These are phyloP conservation scores for Phaonia tiefii DNA, from an alignment of 2,888 invertebrate species.

Conservation along the genomic window DNA sequence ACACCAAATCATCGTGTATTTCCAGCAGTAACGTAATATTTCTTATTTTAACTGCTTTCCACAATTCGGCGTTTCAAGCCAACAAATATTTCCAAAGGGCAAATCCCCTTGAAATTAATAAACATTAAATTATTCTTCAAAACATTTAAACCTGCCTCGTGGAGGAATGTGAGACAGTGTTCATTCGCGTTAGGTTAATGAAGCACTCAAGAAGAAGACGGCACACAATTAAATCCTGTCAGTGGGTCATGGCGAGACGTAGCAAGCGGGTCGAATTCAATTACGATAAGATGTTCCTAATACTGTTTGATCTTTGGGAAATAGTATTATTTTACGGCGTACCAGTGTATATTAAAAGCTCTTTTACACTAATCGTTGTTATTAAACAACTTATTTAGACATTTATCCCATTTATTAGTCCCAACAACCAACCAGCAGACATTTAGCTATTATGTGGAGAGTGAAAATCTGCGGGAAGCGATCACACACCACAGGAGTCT, in stretches of 20 bases:
- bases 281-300: background rate
- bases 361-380: slow-evolving; percentile 69
- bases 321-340: too few species aligned
- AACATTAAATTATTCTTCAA: slow-evolving; percentile 11
- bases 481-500: slow-evolving; percentile 48
- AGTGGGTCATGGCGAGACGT: background rate
- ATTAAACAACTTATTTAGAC: slow-evolving; percentile 71
- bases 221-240: background rate
- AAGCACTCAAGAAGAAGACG: background rate
- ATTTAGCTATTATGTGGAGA: slow-evolving; percentile 47
- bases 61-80: slow-evolving; percentile 9
- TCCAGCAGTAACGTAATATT: slow-evolving; percentile 37
- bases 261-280: background rate
- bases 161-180: background rate
- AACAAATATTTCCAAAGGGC: slow-evolving; percentile 30
- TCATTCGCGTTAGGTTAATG: background rate
- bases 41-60: slow-evolving; percentile 22
- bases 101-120: slow-evolving; percentile 27
- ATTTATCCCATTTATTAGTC: slow-evolving; percentile 61
- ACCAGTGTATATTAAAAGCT: background rate
- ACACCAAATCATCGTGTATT: slow-evolving; percentile 51
- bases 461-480: slow-evolving; percentile 47
- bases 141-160: background rate
- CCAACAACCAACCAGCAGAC: slow-evolving; percentile 20
- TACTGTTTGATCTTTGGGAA: background rate